Percentiles rank a stretch among this genome's conserved stretches.
Evolutionary conservation across 2,888 invertebrate genomes (phyloP).

Genomic region (Epinotia brunnichana): DNA sequence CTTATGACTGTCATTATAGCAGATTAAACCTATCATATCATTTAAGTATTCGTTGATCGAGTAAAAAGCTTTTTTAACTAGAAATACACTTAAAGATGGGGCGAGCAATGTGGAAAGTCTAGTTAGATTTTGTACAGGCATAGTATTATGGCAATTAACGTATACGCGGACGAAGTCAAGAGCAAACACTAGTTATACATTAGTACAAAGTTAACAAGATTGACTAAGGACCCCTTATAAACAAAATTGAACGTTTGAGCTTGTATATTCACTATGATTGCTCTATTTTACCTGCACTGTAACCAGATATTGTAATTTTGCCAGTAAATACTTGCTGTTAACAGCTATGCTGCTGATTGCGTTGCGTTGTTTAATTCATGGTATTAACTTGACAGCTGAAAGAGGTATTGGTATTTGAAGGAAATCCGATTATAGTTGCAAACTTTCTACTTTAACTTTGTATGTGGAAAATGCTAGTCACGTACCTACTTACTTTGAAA

Average conservation of each 20-base stretch:
- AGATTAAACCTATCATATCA: too few species aligned
- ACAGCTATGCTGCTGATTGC: conserved; percentile 27
- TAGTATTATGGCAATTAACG: too few species aligned
- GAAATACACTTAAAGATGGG: too few species aligned
- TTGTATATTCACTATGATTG: conserved; percentile 22
- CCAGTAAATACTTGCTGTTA: conserved; percentile 22
- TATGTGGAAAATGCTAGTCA: too few species aligned
- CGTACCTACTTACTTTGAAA: too few species aligned
- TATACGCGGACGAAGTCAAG: too few species aligned
- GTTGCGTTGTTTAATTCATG: conserved; percentile 16
- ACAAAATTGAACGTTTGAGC: conserved; percentile 28
- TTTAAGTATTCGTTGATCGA: too few species aligned
- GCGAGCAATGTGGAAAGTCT: too few species aligned
- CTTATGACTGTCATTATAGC: too few species aligned
- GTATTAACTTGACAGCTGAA: conserved; percentile 30
- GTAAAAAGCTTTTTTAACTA: too few species aligned
- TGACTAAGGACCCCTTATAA: not conserved
- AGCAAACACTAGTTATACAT: too few species aligned
- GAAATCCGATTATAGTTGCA: conserved; percentile 5
- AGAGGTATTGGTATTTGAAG: conserved; percentile 18
- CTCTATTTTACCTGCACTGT: conserved; percentile 12
- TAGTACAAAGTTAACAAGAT: not conserved
- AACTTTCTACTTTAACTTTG: not conserved
- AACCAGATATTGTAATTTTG: conserved; percentile 30
- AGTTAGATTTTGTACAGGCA: too few species aligned